Base-by-base conservation (phyloP, 2,797 vertebrate genomes). In the Spheniscus humboldti region DNA sequence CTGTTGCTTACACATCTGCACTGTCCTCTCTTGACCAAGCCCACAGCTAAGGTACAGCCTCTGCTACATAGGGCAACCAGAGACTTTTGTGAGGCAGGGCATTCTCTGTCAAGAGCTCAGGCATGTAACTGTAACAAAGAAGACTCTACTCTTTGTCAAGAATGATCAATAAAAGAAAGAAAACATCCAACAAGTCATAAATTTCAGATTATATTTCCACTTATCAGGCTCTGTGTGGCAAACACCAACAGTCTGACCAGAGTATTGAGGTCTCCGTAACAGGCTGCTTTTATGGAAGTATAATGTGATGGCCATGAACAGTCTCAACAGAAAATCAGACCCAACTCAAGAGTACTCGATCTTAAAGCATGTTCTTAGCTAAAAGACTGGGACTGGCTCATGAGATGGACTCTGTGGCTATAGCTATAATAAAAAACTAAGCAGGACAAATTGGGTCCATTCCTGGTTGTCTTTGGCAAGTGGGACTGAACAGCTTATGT, bases 371-470 rank as follows among this genome's bases (percentile, higher is more conserved):
- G 0, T 59, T 72, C 48, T 59, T 31, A 72, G 15, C 35, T 33
- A 52, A 71, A 67, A 64, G 33, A 15, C 13, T n/a, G 16, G 8
- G 14, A 72, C 43, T 55, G 48, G 22, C 18, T 68, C 8, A 3
- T 33, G 16, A 66, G 37, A 57, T 3, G 2, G 14, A 30, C 13
- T 59, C 37, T 0, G 0, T 41, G 15, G 8, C 16, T 53, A 28
- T 9, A 73, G 3, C 5, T 47, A 0, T 10, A 33, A 7, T 50
- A 18, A 69, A 79, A 86, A 31, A 13, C 0, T 33, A 25, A 5
- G 9, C 7, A 60, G 28, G 19, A 35, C 11, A 57, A 43, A 8
- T 8, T 48, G 19, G 15, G 18, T 52, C 18, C 5, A 4, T 53
- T 78, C n/a, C 25, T 45, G 18, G 6, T 39, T 33, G 18, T 13